phyloP scores from a whole-genome alignment of 2,797 vertebrate genomes.

The Peromyscus nudipes region DNA sequence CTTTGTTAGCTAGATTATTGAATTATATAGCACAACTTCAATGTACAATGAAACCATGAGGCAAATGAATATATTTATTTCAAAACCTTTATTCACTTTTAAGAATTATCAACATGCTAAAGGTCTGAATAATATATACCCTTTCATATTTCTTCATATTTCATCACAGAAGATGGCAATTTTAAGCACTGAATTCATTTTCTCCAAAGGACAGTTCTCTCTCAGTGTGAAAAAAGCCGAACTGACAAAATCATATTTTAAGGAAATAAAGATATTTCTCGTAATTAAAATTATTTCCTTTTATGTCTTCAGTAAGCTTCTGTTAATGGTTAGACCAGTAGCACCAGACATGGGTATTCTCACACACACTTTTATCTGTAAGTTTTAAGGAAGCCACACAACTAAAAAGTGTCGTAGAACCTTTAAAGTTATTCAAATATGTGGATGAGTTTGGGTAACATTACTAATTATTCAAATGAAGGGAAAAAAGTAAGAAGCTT shows the following conservation, averaged over 20 bases:
- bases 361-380: background rate
- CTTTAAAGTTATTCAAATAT: background rate
- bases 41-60: background rate
- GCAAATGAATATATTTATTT: background rate
- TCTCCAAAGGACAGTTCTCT: background rate
- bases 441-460: background rate
- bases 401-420: fast-evolving
- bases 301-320: background rate
- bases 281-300: background rate
- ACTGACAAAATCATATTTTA: background rate
- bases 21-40: background rate
- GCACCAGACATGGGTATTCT: background rate
- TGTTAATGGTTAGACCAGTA: background rate
- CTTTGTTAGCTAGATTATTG: background rate
- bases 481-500: background rate
- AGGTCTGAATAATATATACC: background rate
- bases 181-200: background rate
- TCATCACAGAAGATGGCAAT: background rate
- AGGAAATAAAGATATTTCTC: background rate
- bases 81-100: background rate
- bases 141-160: background rate
- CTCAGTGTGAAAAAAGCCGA: background rate
- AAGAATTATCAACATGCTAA: background rate
- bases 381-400: background rate
- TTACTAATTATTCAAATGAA: slow-evolving; percentile 40